A percentile compares a stretch with the other conserved stretches of the same genome.
Evolutionary conservation across 2,113 vertebrate species (phyloP).

Genomic region (Gnathonemus longibarbis): DNA sequence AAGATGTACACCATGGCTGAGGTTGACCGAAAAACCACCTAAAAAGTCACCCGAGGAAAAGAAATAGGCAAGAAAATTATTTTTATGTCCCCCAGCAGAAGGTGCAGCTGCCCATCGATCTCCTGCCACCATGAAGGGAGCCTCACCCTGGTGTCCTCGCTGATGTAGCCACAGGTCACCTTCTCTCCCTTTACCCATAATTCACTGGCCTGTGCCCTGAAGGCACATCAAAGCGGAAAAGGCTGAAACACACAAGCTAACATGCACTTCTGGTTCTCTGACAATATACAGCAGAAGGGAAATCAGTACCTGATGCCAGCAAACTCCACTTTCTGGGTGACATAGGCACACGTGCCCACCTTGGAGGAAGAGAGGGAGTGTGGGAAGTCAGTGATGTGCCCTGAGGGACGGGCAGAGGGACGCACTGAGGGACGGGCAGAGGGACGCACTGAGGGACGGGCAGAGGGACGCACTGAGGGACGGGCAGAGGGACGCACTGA

Average conservation of each 20-base stretch:
- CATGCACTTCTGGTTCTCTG: not conserved
- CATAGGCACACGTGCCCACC: conserved; percentile 93
- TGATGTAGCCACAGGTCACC: conserved; percentile 97
- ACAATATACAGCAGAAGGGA: not conserved
- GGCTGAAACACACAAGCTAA: not conserved
- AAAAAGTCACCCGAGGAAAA: not conserved
- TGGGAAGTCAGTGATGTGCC: not conserved
- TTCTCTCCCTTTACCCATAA: conserved; percentile 98
- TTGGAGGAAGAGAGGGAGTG: conserved; percentile 40
- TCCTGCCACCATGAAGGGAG: not conserved
- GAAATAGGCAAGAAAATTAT: not conserved
- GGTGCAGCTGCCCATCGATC: not conserved
- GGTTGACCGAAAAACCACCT: conserved; percentile 97
- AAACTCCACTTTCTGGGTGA: conserved; percentile 97
- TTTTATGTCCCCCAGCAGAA: not conserved
- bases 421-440: not conserved
- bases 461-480: no score
- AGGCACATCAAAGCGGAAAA: conserved; percentile 20
- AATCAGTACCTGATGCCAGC: conserved; percentile 82
- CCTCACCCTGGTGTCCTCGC: conserved; percentile 87
- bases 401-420: not conserved
- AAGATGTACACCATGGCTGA: conserved; percentile 99
- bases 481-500: no score
- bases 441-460: not conserved
- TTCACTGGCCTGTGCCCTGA: conserved; percentile 92